These are phyloP conservation scores for Ephydatia muelleri DNA, from an alignment of 37 sponge, comb jelly and placozoan species.

Conservation along the genomic window DNA sequence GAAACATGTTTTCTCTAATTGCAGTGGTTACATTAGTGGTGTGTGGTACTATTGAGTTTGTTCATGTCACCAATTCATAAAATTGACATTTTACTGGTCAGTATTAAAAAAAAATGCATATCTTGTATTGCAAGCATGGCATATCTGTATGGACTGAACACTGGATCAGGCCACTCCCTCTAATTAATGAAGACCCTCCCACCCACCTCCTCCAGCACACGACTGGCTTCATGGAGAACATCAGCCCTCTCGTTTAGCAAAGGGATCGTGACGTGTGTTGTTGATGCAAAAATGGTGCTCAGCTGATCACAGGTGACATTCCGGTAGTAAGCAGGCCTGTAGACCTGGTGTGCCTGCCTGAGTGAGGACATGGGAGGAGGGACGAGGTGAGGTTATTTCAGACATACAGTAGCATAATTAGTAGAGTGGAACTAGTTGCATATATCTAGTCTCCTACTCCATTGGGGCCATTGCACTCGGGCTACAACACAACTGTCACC, in stretches of 20 bases:
- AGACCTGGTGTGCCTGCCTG: constrained; percentile 62
- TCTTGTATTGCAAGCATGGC: too few relatives aligned
- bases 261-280: constrained; percentile 60
- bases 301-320: constrained; percentile 52
- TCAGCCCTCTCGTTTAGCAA: constrained; percentile 54
- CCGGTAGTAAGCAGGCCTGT: constrained; percentile 68
- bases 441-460: too few relatives aligned
- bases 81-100: not conserved
- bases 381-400: not conserved
- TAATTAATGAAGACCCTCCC: not conserved
- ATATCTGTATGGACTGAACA: too few relatives aligned
- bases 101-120: too few relatives aligned
- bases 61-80: not conserved
- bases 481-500: too few relatives aligned
- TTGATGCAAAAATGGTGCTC: constrained; percentile 63
- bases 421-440: too few relatives aligned
- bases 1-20: too few relatives aligned
- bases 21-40: too few relatives aligned
- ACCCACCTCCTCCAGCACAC: constrained; percentile 58
- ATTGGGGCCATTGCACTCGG: too few relatives aligned
- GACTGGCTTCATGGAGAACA: constrained; percentile 65
- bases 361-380: not conserved
- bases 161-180: too few relatives aligned
- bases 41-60: too few relatives aligned
- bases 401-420: too few relatives aligned